Percentiles rank a stretch among this genome's conserved stretches.
phyloP scores from a whole-genome alignment of 2,888 invertebrate genomes.

The Microctonus aethiopoides region DNA sequence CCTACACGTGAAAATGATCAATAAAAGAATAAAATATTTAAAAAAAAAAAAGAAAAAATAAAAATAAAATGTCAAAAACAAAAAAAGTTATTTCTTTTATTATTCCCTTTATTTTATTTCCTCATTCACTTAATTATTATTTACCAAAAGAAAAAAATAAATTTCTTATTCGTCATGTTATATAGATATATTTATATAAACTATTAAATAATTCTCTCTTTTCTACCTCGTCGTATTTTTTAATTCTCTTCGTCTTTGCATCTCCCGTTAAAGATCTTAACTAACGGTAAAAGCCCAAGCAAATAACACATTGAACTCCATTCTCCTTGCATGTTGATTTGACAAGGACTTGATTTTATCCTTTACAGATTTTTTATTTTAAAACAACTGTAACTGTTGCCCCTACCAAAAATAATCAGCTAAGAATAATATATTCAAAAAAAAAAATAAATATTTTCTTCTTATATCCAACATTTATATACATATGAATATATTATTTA shows the following conservation, averaged over 20 bases:
- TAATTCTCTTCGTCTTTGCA: conserved; percentile 44
- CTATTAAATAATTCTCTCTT: too few relatives aligned
- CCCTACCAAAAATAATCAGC: conserved; percentile 14
- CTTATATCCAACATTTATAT: too few relatives aligned
- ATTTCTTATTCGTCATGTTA: too few relatives aligned
- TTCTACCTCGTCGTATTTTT: conserved; percentile 31
- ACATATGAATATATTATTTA: too few relatives aligned
- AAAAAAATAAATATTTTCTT: too few relatives aligned
- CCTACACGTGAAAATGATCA: not conserved
- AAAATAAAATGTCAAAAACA: too few relatives aligned
- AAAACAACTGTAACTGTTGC: too few relatives aligned
- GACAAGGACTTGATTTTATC: conserved; percentile 45
- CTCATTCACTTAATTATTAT: too few relatives aligned
- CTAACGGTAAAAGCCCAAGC: conserved; percentile 52
- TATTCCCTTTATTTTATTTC: conserved; percentile 4
- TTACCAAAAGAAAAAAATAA: too few relatives aligned
- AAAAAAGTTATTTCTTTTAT: not conserved
- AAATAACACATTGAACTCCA: conserved; percentile 16
- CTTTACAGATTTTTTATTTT: conserved; percentile 29
- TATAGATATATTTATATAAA: not conserved
- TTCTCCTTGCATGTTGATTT: conserved; percentile 39
- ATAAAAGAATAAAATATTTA: not conserved
- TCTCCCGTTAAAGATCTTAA: conserved; percentile 55
- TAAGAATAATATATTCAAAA: not conserved
- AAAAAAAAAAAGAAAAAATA: not conserved